phyloP scores from a whole-genome alignment of 2,888 invertebrate species.

The Pammene fasciana region DNA sequence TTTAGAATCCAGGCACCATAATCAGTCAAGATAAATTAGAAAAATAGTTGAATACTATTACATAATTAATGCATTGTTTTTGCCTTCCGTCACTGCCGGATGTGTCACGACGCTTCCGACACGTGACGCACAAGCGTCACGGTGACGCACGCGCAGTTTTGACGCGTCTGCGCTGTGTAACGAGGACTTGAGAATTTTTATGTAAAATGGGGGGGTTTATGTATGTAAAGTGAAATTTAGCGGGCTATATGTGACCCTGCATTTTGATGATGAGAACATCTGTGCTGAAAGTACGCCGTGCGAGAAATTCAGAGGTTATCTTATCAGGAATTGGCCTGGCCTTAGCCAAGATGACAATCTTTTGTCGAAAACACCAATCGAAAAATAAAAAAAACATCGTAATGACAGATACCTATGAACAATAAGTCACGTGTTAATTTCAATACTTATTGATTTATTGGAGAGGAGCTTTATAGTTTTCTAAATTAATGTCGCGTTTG shows the following conservation, averaged over 20 bases:
- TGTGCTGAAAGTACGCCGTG: too few relatives aligned
- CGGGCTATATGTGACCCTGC: background rate
- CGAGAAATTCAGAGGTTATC: too few relatives aligned
- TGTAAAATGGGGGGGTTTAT: background rate
- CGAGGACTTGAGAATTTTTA: constrained; percentile 5
- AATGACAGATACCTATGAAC: background rate
- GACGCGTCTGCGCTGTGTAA: constrained; percentile 46
- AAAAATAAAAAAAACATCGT: background rate
- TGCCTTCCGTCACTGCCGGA: constrained; percentile 58
- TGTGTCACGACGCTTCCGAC: constrained; percentile 51
- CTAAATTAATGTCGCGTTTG: too few relatives aligned
- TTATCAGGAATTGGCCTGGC: too few relatives aligned
- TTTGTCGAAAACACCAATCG: too few relatives aligned
- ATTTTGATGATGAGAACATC: background rate
- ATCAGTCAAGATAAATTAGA: background rate
- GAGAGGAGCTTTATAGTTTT: too few relatives aligned
- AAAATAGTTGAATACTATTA: constrained; percentile 16
- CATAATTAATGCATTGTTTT: constrained; percentile 51
- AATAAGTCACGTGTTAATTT: too few relatives aligned
- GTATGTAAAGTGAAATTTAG: background rate
- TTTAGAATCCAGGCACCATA: constrained; percentile 6
- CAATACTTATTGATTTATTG: too few relatives aligned
- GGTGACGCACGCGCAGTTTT: constrained; percentile 55
- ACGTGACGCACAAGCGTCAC: constrained; percentile 47
- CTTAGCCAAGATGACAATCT: too few relatives aligned